Base-by-base conservation (phyloP, 1,140 invertebrate species). In the Formica exsecta region DNA sequence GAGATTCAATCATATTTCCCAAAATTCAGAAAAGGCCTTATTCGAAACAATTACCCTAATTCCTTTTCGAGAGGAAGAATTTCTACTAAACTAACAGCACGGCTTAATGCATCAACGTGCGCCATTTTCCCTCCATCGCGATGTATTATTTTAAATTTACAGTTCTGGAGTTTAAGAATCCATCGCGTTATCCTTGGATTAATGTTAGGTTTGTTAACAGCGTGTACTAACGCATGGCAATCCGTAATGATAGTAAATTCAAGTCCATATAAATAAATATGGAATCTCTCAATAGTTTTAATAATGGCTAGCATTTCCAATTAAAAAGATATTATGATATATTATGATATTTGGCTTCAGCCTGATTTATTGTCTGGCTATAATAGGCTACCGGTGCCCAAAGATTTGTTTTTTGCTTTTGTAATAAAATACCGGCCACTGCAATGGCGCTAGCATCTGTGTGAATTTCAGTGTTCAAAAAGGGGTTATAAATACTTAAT, bases 361-460 rank as follows among this genome's bases (percentile, higher is more conserved):
- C 25, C 0, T 54, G 11, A 2, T 44, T 73, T 4, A 51, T 73
- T 6, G 25, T 3, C 36, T 57, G 48, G 5, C 44, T 54, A 36
- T 51, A 73, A 57, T 73, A 73, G 9, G 51, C 25, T 13, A 73
- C 8, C 32, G 70, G 70, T 2, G 48, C n/a, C n/a, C 36, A 44
- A 3, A 25, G 19, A 3, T 41, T n/a, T n/a, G 19, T n/a, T 0
- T 9, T 11, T 48, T 70, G 66, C 11, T 70, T 70, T n/a, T 70
- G 66, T 1, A 70, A 3, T 1, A 44, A 25, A 13, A 70, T 70
- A 5, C 41, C 66, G 4, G 57, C 57, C 0, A 25, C 0, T 6
- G 57, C 57, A 8, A 59, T 25, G 0, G 57, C 5, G 7, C 66
- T 70, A 4, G 66, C 66, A 3, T 44, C 66, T 4, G 36, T 41